Evolutionary conservation across 2,113 vertebrate genomes (phyloP).

Genomic region (Phaetusa simplex): DNA sequence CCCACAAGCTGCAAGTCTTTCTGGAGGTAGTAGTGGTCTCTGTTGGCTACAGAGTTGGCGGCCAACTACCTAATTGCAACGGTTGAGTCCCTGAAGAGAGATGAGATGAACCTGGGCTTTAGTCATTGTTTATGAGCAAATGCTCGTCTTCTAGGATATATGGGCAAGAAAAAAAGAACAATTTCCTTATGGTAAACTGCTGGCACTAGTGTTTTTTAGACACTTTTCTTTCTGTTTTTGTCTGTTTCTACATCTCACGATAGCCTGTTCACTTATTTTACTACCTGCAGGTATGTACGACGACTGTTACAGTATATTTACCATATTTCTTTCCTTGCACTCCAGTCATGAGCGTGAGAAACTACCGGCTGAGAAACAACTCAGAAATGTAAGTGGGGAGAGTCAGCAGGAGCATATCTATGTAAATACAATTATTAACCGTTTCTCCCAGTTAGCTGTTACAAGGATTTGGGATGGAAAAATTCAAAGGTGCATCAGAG

Average conservation of each 20-base stretch:
- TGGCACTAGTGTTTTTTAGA: background rate
- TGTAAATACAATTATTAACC: background rate
- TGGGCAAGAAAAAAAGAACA: background rate
- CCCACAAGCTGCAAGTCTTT: background rate
- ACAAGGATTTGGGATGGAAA: background rate
- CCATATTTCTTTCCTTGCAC: constrained; percentile 46
- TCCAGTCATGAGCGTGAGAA: background rate
- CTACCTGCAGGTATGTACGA: background rate
- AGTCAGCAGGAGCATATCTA: background rate
- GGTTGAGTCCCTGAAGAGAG: background rate
- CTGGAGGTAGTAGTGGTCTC: background rate
- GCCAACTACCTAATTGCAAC: background rate
- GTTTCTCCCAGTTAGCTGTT: background rate
- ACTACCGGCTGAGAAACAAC: background rate
- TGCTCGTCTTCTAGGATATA: background rate
- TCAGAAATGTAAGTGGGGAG: constrained; percentile 13
- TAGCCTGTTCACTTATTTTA: background rate
- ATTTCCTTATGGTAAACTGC: background rate
- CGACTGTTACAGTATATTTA: background rate
- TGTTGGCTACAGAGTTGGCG: background rate
- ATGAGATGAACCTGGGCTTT: background rate
- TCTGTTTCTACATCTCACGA: background rate
- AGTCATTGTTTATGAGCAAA: background rate
- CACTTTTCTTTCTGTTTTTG: background rate
- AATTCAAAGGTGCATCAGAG: background rate